Base-by-base conservation (phyloP, 2,113 vertebrate genomes). In the Clupea harengus region DNA sequence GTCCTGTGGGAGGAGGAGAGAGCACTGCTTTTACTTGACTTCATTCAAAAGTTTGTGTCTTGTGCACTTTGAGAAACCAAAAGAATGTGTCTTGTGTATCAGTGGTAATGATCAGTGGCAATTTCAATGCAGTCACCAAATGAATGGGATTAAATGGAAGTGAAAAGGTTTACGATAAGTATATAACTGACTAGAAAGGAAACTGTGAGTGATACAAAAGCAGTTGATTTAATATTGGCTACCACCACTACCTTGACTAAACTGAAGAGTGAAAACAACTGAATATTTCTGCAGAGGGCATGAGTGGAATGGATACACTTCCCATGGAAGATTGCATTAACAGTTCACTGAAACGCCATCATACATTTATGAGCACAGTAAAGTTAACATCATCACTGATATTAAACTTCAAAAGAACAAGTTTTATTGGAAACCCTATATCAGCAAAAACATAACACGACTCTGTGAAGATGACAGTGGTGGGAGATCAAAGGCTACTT, bases 361-460 rank as follows among this genome's bases (percentile, higher is more conserved):
- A 32, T 39, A 78, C 28, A 78, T 78, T 78, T 78, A 78, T 78
- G 72, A 78, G 72, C 72, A 39, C 72, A 78, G 72, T 78, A 78
- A 78, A 78, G 72, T 78, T 78, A 78, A 78, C 72, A 39, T 78
- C 72, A 78, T 78, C 72, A 78, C 72, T 44, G 72, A 78, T 78
- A 78, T 78, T 78, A 39, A 78, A 78, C 25, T 78, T 78, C 72
- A 78, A 78, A 78, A 78, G 28, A 78, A 78, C 28, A 78, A 2
- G 13, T 78, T 78, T 78, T 78, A 78, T 78, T 78, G 72, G 28
- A 78, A 78, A 78, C 28, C 28, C 72, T 78, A 78, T 78, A 78
- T 78, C 28, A 78, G 32, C 10, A 13, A 78, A 44, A 78, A 39
- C 11, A 78, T 78, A 78, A 32, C 72, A 78, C 28, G 72, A 78